Evolutionary conservation across 2,797 vertebrate species (phyloP), one percentile per base, ranked within the genome.

Genomic region (Catharus ustulatus): DNA sequence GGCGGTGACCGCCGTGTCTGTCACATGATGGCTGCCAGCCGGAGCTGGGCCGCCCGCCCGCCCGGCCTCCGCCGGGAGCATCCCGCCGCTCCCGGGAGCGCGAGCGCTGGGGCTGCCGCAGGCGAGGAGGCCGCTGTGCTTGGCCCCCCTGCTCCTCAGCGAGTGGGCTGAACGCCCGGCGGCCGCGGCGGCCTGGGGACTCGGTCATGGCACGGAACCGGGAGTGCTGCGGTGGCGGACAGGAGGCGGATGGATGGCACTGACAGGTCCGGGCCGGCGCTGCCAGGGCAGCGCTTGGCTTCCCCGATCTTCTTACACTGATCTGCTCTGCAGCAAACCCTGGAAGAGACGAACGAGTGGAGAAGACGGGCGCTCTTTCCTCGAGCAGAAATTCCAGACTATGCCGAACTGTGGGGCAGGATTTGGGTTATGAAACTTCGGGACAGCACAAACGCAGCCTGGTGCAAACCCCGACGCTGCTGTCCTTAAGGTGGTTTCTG

Each of bases 11-110:
- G 84, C 75, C 45, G 74, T 34, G 34, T 34, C 34, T 61, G 91
- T 97, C 94, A 97, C 96, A 83, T 97, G 93, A 94, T 96, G 75
- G 88, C 89, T 90, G 76, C 64, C 96, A 74, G 78, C 87, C 66
- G 92, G 85, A 30, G 72, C 94, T 77, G 94, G 96, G 73, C 80
- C 79, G 89, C 51, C 96, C 90, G 88, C 93, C 61, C 79, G 76
- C 67, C 88, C 73, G 55, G 76, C 63, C 75, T 89, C 83, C 77
- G 69, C 92, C 87, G 5, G 17, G 71, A n/a, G 79, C 92, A 93
- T 96, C 92, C 87, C 90, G 51, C 79, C 51, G 69, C 88, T 97
- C 46, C 85, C 79, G 91, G 94, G 92, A 97, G 89, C 93, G 92
- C 93, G 38, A 62, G 57, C 62, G 87, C 89, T 10, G 79, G 64